Evolutionary conservation across 2,888 invertebrate genomes (phyloP), one percentile per base, ranked within the genome.

Genomic region (Cremastinae sp.): DNA sequence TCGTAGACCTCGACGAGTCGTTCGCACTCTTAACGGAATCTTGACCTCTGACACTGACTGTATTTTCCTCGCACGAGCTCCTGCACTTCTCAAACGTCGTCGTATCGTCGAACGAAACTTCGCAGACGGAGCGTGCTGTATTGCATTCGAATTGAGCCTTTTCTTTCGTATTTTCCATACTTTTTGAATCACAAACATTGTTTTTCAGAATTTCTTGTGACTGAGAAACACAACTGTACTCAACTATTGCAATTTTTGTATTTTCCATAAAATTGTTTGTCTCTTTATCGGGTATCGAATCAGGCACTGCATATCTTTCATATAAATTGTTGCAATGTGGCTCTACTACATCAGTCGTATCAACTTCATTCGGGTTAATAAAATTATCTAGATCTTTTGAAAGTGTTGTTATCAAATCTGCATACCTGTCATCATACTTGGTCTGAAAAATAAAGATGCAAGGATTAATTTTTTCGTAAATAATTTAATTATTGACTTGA

Each of bases 401-500:
- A 65, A 81, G 80, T 14, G 71, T 68, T 1, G 79, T 64, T 47
- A 78, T 74, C 47, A 86, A 53, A 22, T 66, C 66, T 49, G 59
- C 78, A 43, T 84, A 86, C 58, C 76, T 84, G 0, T 65, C 34
- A 18, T 84, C 83, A 45, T 85, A 83, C 18, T 68, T 66, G 8
- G 77, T 20, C 86, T 86, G 75, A 9, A 82, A 84, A 56, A 78
- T 5, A 47, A 20, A 20, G 16, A n/a, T 43, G 8, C 18, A 16
- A 2, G 9, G n/a, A 10, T 20, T 1, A 2, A 43, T 43, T 22
- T 5, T 12, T 12, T 10, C 1, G 4, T 4, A n/a, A 9, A 41
- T 16, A 18, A 34, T 36, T 9, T 4, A 47, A 10, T 34, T 2
- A 3, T 16, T 18, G 36, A 9, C 16, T n/a, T 10, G 28, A 34